phyloP scores from a whole-genome alignment of 2,888 invertebrate species.

The Tenthredo livida region DNA sequence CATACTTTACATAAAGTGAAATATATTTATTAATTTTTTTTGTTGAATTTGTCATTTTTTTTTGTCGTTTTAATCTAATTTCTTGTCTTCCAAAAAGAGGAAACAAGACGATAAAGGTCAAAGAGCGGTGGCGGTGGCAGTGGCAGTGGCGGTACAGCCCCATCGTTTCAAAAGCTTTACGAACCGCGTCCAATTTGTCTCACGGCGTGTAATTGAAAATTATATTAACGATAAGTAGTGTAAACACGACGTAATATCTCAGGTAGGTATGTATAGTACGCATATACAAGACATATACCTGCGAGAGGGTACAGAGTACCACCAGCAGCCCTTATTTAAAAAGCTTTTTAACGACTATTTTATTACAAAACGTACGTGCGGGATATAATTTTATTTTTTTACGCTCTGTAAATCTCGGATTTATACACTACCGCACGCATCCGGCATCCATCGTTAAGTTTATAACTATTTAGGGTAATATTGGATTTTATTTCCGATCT shows the following conservation, averaged over 20 bases:
- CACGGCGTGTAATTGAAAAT: constrained; percentile 37
- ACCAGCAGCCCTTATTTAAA: not conserved
- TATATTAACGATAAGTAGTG: constrained; percentile 44
- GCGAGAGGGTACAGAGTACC: not conserved
- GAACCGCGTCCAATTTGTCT: constrained; percentile 40
- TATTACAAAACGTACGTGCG: not conserved
- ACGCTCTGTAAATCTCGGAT: not conserved
- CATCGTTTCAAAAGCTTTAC: constrained; percentile 28
- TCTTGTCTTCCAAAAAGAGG: not conserved
- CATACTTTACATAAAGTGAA: not conserved
- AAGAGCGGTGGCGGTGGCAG: not conserved
- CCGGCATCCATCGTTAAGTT: not conserved
- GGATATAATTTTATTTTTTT: not conserved
- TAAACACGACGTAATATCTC: constrained; percentile 14
- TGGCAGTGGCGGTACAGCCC: no score
- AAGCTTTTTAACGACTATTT: constrained; percentile 28
- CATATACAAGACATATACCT: not conserved
- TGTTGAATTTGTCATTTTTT: not conserved
- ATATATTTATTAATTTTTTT: not conserved
- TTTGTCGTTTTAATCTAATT: not conserved
- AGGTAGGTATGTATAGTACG: not conserved
- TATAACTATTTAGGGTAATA: not conserved
- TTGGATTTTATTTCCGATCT: not conserved
- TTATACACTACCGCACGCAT: not conserved
- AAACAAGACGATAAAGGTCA: constrained; percentile 10